Base-by-base conservation (phyloP, 2,888 invertebrate genomes). In the Digitonthophagus gazella region DNA sequence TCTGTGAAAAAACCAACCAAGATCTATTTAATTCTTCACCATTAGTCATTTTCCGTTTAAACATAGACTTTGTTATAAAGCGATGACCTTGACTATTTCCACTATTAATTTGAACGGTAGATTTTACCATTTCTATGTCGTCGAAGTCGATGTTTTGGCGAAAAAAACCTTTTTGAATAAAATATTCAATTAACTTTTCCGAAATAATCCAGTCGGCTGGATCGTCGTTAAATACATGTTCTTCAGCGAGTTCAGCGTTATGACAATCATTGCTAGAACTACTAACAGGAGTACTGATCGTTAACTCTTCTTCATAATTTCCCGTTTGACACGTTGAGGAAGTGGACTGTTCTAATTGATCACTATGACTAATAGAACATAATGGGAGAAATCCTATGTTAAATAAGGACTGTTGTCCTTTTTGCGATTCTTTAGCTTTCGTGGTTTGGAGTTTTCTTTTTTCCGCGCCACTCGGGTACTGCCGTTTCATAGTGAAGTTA, bases 41-140 rank as follows among this genome's bases (percentile, higher is more conserved):
- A 58, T 19, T 58, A 1, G 11, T 15, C 14, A 18, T 16, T 58
- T 58, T 58, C 16, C 58, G 58, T 11, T 18, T 18, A 57, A 57
- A 57, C 57, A 57, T 57, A 15, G 57, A 57, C 57, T 57, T 14
- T 15, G 57, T 15, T 15, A 57, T 15, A 57, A 57, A 57, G 14
- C 57, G 54, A 44, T 44, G 54, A 44, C 6, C 54, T 44, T 44
- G 54, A 44, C n/a, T 44, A 44, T 44, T 44, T 44, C 54, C 54
- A 44, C 54, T 44, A n/a, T n/a, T n/a, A n/a, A 44, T 44, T 44
- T 44, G 54, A 44, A 44, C n/a, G 6, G 54, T 44, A 8, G 54
- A 44, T n/a, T 44, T 44, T 44, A 44, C 54, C 54, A 44, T 44
- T 44, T 44, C 54, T 44, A n/a, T 44, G n/a, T 44, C 54, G 54